Evolutionary conservation across 2,888 invertebrate species (phyloP), one percentile per base, ranked within the genome.

Genomic region (Drosophila tripunctata): DNA sequence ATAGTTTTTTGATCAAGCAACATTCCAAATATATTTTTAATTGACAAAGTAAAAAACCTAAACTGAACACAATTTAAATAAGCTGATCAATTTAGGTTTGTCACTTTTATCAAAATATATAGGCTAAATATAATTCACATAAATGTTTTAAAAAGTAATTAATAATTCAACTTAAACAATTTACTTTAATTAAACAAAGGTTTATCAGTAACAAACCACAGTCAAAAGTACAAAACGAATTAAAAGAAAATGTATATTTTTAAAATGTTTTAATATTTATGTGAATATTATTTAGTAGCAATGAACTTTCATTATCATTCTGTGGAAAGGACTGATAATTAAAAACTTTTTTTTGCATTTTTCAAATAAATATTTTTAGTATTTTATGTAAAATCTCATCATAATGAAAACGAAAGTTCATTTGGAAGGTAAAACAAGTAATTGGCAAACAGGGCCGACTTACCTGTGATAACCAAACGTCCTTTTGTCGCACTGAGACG

Each of bases 401-500:
- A 31, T 17, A 58, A 22, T 10, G 1, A 30, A 41, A 50, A 38
- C 67, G 67, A 40, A 70, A 66, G 50, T 48, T 70, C 15, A 12
- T 22, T 12, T 22, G 0, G 4, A n/a, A 1, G n/a, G 14, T 12
- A 19, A 22, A 27, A n/a, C 8, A 24, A 24, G 24, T n/a, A 69
- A 68, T 68, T 74, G 85, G 83, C 72, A 61, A 83, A 71, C 84
- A 61, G 60, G 69, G 51, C 61, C 72, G 70, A 94, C 96, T 95
- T 94, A 98, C 98, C 97, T 92, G 98, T 97, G 92, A 98, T 97
- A 92, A 98, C 98, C 86, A 98, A 93, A 89, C 97, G 94, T 92
- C 98, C 98, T 91, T 97, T 97, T 61, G 97, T 97, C 55, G 97
- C 97, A 86, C 97, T 97, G 78, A 98, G 93, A 90, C 97, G 93